A percentile compares a stretch with the other conserved stretches of the same genome.
phyloP scores from a whole-genome alignment of 2,888 invertebrate species.

The Siphlonurus alternatus region DNA sequence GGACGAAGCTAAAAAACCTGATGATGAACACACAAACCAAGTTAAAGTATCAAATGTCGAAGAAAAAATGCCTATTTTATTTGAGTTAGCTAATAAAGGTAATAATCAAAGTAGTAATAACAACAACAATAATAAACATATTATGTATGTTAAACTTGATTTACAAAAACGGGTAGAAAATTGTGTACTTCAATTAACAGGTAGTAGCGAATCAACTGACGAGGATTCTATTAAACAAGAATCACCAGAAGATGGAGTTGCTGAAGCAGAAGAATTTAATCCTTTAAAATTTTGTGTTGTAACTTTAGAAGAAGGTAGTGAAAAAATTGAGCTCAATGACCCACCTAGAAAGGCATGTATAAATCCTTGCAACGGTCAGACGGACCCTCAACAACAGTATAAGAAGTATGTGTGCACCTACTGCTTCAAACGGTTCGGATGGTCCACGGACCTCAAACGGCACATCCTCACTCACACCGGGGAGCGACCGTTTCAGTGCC shows the following conservation, averaged over 20 bases:
- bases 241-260: background rate
- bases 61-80: slow-evolving; percentile 3
- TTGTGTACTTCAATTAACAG: slow-evolving; percentile 14
- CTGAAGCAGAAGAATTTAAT: slow-evolving; percentile 17
- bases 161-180: slow-evolving; percentile 17
- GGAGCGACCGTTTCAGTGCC: slow-evolving; percentile 26
- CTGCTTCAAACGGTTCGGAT: slow-evolving; percentile 25
- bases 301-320: slow-evolving; percentile 19
- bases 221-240: background rate
- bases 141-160: slow-evolving; percentile 15
- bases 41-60: slow-evolving; percentile 4
- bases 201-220: slow-evolving; percentile 8
- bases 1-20: background rate
- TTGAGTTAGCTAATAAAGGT: slow-evolving; percentile 2
- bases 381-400: background rate
- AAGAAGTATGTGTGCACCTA: slow-evolving; percentile 24
- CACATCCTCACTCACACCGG: slow-evolving; percentile 28
- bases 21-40: slow-evolving; percentile 1
- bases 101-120: background rate
- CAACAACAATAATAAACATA: slow-evolving; percentile 5
- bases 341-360: background rate
- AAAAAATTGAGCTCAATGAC: slow-evolving; percentile 4
- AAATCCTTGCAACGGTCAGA: background rate
- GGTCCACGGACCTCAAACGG: slow-evolving; percentile 28
- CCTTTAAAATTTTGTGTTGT: slow-evolving; percentile 22